phyloP scores from a whole-genome alignment of 2,113 vertebrate species.

The Callorhinus ursinus region DNA sequence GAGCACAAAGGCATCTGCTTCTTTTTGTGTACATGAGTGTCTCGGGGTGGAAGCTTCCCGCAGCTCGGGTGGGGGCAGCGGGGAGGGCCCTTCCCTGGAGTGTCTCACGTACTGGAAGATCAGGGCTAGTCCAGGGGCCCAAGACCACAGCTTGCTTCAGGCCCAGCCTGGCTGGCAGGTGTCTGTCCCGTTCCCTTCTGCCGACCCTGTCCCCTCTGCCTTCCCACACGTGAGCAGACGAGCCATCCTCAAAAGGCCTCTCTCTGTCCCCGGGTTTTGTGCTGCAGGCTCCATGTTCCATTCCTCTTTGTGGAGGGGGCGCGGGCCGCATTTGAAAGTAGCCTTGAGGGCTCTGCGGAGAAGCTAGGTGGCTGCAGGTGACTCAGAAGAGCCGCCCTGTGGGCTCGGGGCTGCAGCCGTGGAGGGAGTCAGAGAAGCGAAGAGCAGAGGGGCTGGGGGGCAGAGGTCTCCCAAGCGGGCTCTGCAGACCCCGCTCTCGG shows the following conservation, averaged over 20 bases:
- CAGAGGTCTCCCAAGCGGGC: neutral
- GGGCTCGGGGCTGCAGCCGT: fast-evolving
- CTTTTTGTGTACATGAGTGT: neutral
- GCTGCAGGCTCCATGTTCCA: no score
- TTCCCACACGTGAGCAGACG: fast-evolving
- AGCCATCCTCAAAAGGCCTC: neutral
- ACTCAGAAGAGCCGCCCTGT: neutral
- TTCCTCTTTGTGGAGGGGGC: neutral
- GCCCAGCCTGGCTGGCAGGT: neutral
- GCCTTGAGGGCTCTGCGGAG: neutral
- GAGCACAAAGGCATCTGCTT: neutral
- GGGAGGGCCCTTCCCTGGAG: neutral
- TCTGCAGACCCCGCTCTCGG: no score
- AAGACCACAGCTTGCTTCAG: neutral
- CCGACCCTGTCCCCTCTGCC: neutral
- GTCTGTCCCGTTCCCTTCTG: neutral
- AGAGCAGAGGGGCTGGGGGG: neutral
- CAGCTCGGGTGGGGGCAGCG: neutral
- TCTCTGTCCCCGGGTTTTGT: neutral
- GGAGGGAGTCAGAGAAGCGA: neutral
- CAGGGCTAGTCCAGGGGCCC: no score
- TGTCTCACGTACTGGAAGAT: neutral
- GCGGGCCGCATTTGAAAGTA: neutral
- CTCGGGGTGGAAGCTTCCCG: neutral
- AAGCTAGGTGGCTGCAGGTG: neutral